A percentile compares a stretch with the other conserved stretches of the same genome.
Evolutionary conservation across 2,113 vertebrate species (phyloP).

Genomic region (Periophthalmus modestus): DNA sequence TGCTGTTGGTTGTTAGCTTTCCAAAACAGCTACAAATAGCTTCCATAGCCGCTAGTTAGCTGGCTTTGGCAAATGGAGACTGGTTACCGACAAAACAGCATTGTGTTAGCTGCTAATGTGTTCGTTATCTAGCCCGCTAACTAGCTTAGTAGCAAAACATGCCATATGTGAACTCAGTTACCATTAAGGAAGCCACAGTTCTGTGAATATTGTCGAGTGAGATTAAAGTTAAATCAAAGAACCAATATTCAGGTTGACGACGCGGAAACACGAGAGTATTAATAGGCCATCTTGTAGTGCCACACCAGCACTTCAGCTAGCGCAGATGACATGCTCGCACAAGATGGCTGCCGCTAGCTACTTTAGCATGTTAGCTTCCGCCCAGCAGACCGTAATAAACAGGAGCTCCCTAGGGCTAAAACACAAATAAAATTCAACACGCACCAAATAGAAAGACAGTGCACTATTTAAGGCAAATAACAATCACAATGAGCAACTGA

Average conservation of each 20-base stretch:
- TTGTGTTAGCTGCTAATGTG: conserved; percentile 76
- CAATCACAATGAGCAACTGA: accelerated
- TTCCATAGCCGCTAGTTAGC: conserved; percentile 75
- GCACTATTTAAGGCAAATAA: accelerated
- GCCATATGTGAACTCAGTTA: background rate
- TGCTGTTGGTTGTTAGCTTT: conserved; percentile 51
- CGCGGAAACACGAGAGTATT: conserved; percentile 64
- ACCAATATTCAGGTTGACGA: conserved; percentile 9
- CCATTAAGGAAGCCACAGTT: accelerated
- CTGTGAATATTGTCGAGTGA: conserved; percentile 22
- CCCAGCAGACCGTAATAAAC: conserved; percentile 62
- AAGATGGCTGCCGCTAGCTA: conserved; percentile 81
- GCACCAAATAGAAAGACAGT: accelerated
- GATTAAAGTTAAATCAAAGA: accelerated
- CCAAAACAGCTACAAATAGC: conserved; percentile 71
- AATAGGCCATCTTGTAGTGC: conserved; percentile 76
- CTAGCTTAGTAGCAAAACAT: conserved; percentile 69
- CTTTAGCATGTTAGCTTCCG: conserved; percentile 73
- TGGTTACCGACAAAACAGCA: conserved; percentile 66
- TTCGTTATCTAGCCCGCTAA: conserved; percentile 76
- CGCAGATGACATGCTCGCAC: conserved; percentile 68
- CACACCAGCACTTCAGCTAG: conserved; percentile 73
- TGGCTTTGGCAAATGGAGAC: conserved; percentile 51
- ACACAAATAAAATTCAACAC: background rate
- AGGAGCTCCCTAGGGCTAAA: conserved; percentile 2